phyloP scores from a whole-genome alignment of 2,797 vertebrate species.

The Luscinia megarhynchos region DNA sequence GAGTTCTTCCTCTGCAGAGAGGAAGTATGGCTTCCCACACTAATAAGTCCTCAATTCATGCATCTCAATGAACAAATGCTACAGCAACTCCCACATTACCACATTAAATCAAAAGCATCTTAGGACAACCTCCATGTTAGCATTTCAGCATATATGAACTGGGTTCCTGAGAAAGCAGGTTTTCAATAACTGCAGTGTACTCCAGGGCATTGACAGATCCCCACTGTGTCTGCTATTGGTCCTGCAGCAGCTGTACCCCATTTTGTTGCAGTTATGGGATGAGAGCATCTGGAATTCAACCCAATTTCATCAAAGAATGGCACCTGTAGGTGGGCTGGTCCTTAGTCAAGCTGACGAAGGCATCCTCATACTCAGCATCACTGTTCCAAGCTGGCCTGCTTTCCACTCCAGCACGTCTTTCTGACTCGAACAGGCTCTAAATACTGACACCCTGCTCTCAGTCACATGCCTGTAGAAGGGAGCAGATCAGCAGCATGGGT shows the following conservation, averaged over 20 bases:
- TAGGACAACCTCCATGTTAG: not conserved
- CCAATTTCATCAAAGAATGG: not conserved
- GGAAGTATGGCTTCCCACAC: not conserved
- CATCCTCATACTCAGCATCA: not conserved
- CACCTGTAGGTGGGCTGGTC: not conserved
- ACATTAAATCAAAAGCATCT: not conserved
- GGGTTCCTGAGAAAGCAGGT: not conserved
- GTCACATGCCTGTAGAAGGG: not conserved
- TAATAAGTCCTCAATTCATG: not conserved
- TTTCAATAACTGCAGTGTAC: not conserved
- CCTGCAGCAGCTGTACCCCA: not conserved
- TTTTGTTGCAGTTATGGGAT: not conserved
- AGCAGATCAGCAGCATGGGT: not conserved
- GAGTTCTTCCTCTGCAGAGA: not conserved
- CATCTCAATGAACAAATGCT: not conserved
- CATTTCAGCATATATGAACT: not conserved
- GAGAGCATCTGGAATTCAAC: not conserved
- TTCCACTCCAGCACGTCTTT: not conserved
- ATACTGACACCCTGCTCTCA: not conserved
- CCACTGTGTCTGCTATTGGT: not conserved
- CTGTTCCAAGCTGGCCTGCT: not conserved
- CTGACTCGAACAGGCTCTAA: not conserved
- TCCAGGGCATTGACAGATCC: not conserved
- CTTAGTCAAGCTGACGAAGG: not conserved
- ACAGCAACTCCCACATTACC: not conserved